These are phyloP conservation scores for Vanessa atalanta DNA, from an alignment of 1,140 invertebrate species.

Conservation along the genomic window DNA sequence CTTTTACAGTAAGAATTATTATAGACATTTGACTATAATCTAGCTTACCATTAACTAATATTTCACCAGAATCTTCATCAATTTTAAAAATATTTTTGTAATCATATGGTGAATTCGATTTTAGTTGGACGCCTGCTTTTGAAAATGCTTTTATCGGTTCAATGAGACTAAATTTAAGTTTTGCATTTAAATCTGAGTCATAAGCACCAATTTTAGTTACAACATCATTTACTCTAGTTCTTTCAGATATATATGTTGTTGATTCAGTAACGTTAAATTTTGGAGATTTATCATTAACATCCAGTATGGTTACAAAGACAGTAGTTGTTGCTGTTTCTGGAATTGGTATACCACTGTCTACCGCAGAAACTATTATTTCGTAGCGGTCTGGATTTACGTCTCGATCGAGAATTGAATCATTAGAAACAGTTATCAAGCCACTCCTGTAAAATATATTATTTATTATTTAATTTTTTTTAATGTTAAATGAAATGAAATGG, in stretches of 20 bases:
- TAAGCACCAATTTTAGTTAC: slow-evolving; percentile 84
- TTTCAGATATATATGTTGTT: slow-evolving; percentile 85
- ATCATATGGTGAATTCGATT: slow-evolving; percentile 83
- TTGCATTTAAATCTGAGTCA: slow-evolving; percentile 86
- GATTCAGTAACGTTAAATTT: slow-evolving; percentile 85
- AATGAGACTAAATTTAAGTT: slow-evolving; percentile 85
- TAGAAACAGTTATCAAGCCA: slow-evolving; percentile 87
- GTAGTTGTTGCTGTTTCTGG: slow-evolving; percentile 88
- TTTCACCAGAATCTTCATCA: slow-evolving; percentile 85
- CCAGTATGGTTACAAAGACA: slow-evolving; percentile 86
- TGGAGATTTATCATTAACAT: slow-evolving; percentile 92
- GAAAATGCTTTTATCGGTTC: slow-evolving; percentile 87
- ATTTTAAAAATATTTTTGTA: slow-evolving; percentile 87
- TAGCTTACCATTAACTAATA: slow-evolving; percentile 85
- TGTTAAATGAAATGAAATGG: background rate
- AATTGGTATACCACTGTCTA: slow-evolving; percentile 87
- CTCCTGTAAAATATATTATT: slow-evolving; percentile 76
- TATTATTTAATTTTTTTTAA: too few relatives aligned
- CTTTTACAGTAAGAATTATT: slow-evolving; percentile 88
- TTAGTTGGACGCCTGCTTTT: slow-evolving; percentile 87
- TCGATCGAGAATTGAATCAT: slow-evolving; percentile 87
- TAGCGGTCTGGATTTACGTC: slow-evolving; percentile 85
- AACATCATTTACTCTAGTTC: slow-evolving; percentile 83
- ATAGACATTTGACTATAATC: slow-evolving; percentile 91
- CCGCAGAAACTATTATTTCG: slow-evolving; percentile 86